Evolutionary conservation across 37 sponge, comb jelly and placozoan genomes (phyloP).

Genomic region (Agelas oroides): DNA sequence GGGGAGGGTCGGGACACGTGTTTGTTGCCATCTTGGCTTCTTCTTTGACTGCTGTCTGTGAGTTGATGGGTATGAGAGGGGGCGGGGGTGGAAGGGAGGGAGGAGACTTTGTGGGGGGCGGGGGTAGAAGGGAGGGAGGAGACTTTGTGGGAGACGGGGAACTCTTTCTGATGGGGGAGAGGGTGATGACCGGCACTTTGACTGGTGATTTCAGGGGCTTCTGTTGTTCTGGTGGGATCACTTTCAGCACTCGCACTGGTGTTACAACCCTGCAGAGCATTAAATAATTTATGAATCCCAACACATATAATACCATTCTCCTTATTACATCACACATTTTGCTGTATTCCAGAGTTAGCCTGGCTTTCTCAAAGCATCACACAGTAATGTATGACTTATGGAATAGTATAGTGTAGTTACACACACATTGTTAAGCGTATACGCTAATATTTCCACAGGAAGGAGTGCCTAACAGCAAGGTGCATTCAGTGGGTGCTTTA

Average conservation of each 20-base stretch:
- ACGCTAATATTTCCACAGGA: no score
- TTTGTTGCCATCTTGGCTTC: neutral
- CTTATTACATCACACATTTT: neutral
- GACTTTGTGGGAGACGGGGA: no score
- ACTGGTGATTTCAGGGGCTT: constrained; percentile 8
- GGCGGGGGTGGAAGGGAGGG: neutral
- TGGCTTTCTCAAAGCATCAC: neutral
- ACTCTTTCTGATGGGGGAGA: neutral
- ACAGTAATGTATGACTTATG: neutral
- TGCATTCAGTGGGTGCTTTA: no score
- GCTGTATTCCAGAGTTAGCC: neutral
- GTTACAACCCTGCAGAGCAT: neutral
- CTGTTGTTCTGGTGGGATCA: constrained; percentile 30
- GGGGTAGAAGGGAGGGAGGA: neutral
- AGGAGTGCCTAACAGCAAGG: no score
- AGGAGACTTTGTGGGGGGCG: neutral
- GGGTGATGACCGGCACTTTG: constrained; percentile 43
- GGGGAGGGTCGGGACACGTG: neutral
- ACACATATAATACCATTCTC: neutral
- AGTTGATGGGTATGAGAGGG: constrained; percentile 1
- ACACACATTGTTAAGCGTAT: no score
- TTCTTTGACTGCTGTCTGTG: no score
- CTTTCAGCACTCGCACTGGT: constrained; percentile 45
- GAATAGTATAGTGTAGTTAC: no score
- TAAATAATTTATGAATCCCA: neutral